These are phyloP conservation scores for Thelaira solivaga DNA, from an alignment of 2,888 invertebrate species.

Conservation along the genomic window DNA sequence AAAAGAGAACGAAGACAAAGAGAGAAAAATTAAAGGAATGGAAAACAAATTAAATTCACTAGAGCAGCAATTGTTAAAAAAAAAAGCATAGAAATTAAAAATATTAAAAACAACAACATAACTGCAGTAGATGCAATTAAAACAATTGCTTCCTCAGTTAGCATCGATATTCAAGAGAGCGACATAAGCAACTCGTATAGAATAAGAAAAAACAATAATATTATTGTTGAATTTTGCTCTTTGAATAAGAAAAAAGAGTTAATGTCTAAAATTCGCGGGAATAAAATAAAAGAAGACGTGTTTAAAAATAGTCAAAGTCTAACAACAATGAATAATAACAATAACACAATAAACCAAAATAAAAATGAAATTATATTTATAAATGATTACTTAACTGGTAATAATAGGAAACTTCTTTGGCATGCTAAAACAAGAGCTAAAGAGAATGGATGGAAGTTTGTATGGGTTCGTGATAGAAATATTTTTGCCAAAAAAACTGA, in stretches of 20 bases:
- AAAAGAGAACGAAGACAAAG: background rate
- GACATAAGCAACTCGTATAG: background rate
- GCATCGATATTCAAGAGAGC: background rate
- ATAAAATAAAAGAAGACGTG: background rate
- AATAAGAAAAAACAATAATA: background rate
- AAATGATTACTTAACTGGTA: too few species aligned
- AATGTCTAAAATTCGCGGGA: background rate
- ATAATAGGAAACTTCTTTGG: too few species aligned
- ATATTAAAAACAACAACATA: background rate
- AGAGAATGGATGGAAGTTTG: too few species aligned
- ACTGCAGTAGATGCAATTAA: background rate
- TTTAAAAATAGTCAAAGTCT: too few species aligned
- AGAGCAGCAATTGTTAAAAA: background rate
- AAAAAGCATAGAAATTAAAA: slow-evolving; percentile 4
- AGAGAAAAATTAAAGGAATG: background rate
- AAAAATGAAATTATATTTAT: too few species aligned
- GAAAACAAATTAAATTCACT: background rate
- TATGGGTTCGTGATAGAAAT: too few species aligned
- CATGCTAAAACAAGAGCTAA: too few species aligned
- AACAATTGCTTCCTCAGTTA: background rate
- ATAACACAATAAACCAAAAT: too few species aligned
- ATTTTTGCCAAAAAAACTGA: too few species aligned
- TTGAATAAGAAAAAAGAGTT: background rate
- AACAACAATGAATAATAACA: too few species aligned
- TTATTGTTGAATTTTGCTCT: slow-evolving; percentile 8